Conservation (phyloP, 2,888 invertebrate species). For the Thereva unica region DNA sequence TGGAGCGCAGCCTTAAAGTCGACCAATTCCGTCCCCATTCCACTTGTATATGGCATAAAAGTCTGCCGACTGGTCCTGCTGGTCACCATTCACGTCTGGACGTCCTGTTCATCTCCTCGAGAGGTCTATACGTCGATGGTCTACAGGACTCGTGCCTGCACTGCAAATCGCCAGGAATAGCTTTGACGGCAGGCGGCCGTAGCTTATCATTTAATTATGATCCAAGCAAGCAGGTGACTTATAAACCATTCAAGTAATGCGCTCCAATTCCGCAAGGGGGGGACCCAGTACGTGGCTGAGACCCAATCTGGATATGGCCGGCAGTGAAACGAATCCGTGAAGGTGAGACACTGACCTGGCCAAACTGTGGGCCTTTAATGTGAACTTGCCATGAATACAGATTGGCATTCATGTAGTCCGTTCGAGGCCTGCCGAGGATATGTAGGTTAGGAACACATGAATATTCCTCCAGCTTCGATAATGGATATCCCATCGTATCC, state of each 20-base stretch:
- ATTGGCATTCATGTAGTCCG: background rate
- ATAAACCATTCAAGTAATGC: constrained; percentile 19
- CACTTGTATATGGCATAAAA: too few species aligned
- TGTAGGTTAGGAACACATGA: constrained; percentile 22
- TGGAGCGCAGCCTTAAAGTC: too few species aligned
- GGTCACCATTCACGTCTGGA: too few species aligned
- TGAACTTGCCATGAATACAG: constrained; percentile 3
- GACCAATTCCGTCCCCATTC: too few species aligned
- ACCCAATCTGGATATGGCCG: background rate
- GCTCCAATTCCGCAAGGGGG: constrained; percentile 8
- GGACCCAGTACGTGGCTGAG: constrained; percentile 6
- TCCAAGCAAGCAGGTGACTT: constrained; percentile 5
- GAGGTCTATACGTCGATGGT: too few species aligned
- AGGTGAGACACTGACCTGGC: constrained; percentile 3
- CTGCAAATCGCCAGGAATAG: constrained; percentile 12
- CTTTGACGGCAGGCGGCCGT: background rate
- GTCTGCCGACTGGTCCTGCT: too few species aligned
- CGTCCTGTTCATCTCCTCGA: too few species aligned
- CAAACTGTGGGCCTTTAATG: background rate
- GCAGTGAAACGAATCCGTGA: constrained; percentile 1
- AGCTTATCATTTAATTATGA: constrained; percentile 28
- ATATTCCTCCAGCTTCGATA: constrained; percentile 16
- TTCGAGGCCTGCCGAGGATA: background rate
- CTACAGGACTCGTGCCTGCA: background rate
- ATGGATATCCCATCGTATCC: constrained; percentile 1